Conservation (phyloP, 2,113 vertebrate genomes). For the zebrafish (Danio rerio) region DNA sequence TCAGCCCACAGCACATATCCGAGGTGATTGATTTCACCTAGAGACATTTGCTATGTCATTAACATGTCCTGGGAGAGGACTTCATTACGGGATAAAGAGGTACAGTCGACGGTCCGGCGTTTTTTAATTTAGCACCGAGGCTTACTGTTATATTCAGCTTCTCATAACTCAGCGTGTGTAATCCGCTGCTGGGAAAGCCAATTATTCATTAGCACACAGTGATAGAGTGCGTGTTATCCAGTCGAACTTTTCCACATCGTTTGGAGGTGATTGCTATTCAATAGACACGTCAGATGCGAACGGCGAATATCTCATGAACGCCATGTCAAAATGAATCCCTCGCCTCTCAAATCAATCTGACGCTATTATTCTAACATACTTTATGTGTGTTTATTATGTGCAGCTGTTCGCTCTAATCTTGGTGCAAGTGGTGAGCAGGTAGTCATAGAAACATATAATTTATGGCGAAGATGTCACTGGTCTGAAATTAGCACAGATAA, state of each 20-base stretch:
- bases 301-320: not conserved
- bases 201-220: conserved; percentile 29
- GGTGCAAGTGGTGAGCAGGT: not conserved
- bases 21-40: conserved; percentile 42
- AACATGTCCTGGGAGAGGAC: conserved; percentile 49
- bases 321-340: conserved; percentile 6
- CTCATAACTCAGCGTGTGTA: conserved; percentile 32
- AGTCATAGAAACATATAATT: conserved; percentile 47
- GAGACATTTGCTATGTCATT: conserved; percentile 49
- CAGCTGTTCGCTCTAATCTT: conserved; percentile 6
- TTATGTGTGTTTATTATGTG: not conserved
- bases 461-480: conserved; percentile 42
- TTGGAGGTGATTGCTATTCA: conserved; percentile 29
- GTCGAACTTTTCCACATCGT: not conserved
- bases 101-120: conserved; percentile 11
- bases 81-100: conserved; percentile 46
- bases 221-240: conserved; percentile 15
- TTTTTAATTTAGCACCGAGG: conserved; percentile 24
- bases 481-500: conserved; percentile 41
- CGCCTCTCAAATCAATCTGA: conserved; percentile 20
- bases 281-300: conserved; percentile 10
- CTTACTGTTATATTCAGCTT: conserved; percentile 15
- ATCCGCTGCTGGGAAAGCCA: conserved; percentile 8
- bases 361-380: not conserved
- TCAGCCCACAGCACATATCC: conserved; percentile 29